phyloP scores from a whole-genome alignment of 2,888 invertebrate species.

The Cremastobaeus sp. region DNA sequence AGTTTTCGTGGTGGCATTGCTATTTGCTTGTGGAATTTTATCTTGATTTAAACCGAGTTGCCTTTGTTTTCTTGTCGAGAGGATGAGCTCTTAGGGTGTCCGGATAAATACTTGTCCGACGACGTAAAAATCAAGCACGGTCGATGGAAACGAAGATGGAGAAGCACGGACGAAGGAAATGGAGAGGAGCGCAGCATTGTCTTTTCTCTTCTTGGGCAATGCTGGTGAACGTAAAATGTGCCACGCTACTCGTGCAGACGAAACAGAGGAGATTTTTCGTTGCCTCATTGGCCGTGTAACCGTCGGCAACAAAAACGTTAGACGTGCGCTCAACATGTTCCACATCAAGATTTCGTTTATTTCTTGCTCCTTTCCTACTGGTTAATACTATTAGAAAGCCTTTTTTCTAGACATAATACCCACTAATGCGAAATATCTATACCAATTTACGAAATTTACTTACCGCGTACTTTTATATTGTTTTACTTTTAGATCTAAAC shows the following conservation, averaged over 20 bases:
- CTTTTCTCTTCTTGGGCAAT: conserved; percentile 17
- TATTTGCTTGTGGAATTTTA: conserved; percentile 49
- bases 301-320: conserved; percentile 64
- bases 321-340: conserved; percentile 59
- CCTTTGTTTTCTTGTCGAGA: conserved; percentile 61
- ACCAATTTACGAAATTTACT: conserved; percentile 47
- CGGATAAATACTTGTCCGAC: conserved; percentile 57
- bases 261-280: conserved; percentile 66
- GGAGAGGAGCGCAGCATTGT: conserved; percentile 10
- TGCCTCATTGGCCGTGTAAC: conserved; percentile 68
- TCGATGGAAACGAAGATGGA: conserved; percentile 16
- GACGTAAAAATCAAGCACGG: conserved; percentile 52
- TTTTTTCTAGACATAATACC: conserved; percentile 32
- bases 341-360: conserved; percentile 46
- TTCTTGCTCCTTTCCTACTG: conserved; percentile 38
- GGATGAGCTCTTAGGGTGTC: conserved; percentile 45
- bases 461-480: no score
- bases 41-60: conserved; percentile 60
- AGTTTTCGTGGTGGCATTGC: conserved; percentile 8
- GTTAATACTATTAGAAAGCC: conserved; percentile 27
- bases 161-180: conserved; percentile 3
- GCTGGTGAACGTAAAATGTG: conserved; percentile 35
- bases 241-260: conserved; percentile 56
- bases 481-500: no score
- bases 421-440: conserved; percentile 53